Evolutionary conservation across 1,140 invertebrate species (phyloP), one percentile per base, ranked within the genome.

Genomic region (Calephelis nemesis): DNA sequence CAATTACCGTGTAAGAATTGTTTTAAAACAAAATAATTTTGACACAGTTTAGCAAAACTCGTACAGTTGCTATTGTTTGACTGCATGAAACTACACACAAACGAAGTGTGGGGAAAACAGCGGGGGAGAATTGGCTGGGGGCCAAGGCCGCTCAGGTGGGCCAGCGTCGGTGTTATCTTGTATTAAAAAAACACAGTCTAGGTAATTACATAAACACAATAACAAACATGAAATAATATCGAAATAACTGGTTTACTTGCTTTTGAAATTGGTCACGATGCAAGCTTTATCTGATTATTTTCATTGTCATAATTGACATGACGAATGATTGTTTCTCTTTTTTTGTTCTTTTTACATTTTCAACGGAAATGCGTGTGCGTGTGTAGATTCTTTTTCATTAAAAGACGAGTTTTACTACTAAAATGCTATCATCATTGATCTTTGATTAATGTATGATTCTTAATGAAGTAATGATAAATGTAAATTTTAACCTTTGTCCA

Each of bases 121-220:
- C 79, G 83, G 79, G 81, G 82, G 78, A 78, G 78, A 88, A 79
- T 90, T 91, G 89, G 87, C 84, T 13, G 67, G 69, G 69, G 74
- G 84, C 88, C 88, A 91, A 90, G 83, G 88, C 81, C 82, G 76
- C 80, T 83, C 88, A 91, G 88, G 88, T 91, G 87, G 83, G 87
- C 79, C 79, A 74, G 80, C 76, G 77, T 71, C 77, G 75, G 76
- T 80, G 77, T 85, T 84, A 81, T 86, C 82, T 79, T 77, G 74
- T 71, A 82, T 81, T 82, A 78, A 84, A 79, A 77, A 78, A 81
- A 79, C 74, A 77, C 71, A 76, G 69, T 74, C 68, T 69, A 69
- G 68, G 71, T 68, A 64, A 71, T 78, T 80, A 78, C 74, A 74
- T 77, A 81, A 81, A 75, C 13, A 63, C 39, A 74, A 73, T 68